Evolutionary conservation across 2,797 vertebrate species (phyloP), one percentile per base, ranked within the genome.

Genomic region (Cynodonichthys magdalenae): DNA sequence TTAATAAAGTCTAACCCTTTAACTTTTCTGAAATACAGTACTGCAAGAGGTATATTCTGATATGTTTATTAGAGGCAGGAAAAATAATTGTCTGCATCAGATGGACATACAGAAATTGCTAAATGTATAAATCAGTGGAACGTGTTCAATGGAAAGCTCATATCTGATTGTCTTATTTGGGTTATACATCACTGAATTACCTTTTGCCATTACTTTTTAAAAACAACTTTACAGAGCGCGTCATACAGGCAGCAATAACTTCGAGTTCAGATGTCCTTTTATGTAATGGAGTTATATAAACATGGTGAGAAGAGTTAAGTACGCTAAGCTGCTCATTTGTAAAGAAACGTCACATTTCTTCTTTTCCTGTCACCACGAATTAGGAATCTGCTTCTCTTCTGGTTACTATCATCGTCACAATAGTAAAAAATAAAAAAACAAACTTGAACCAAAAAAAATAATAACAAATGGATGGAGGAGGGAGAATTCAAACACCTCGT

Each of bases 351-450:
- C 7, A 54, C 34, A 18, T 15, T 24, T 15, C 27, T 36, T 17
- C 34, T 53, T 6, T 47, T 52, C 28, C 29, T 5, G 17, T 20
- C 19, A 15, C 41, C 18, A 17, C 53, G 41, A 45, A 15, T 31
- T 29, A 10, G 59, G 19, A 28, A 20, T 9, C 50, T 8, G 5
- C n/a, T 29, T 61, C 42, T 53, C 7, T 10, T 61, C 59, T 47
- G 71, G 17, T 65, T 63, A 46, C n/a, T 17, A 24, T 74, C 47
- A 45, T 19, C 48, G 71, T 45, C 47, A 4, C 12, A 29, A 24
- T 3, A 24, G 3, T 24, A 3, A 48, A 59, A 68, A 65, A 48
- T 52, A 47, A 31, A 31, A 31, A 34, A 34, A 31, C 8, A 64
- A 66, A 34, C 52, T 24, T 24, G 24, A 24, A 24, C 24, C 24